A percentile compares a stretch with the other conserved stretches of the same genome.
Conservation (phyloP, 2,888 invertebrate species). For the Drosophila demipolita region DNA sequence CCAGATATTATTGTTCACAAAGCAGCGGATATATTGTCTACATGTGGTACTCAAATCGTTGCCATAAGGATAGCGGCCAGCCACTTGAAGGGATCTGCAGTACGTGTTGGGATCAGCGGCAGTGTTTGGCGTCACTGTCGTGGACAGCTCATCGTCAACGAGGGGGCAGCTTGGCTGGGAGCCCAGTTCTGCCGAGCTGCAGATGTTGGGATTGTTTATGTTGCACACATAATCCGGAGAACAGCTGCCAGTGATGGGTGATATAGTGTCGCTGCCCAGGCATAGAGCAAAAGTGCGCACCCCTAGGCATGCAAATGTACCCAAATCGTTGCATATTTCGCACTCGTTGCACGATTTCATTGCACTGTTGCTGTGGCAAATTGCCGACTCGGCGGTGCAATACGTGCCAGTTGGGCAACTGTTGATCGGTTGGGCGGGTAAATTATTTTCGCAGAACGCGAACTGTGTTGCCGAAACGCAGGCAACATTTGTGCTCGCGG, state of each 20-base stretch:
- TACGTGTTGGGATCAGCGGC: slow-evolving; percentile 30
- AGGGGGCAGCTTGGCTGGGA: slow-evolving; percentile 48
- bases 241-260: slow-evolving; percentile 50
- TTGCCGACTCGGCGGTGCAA: slow-evolving; percentile 40
- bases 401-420: slow-evolving; percentile 43
- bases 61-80: slow-evolving; percentile 70
- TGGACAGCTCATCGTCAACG: slow-evolving; percentile 24
- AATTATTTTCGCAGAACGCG: slow-evolving; percentile 32
- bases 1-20: slow-evolving; percentile 16
- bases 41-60: slow-evolving; percentile 45
- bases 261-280: slow-evolving; percentile 18
- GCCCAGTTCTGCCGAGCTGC: slow-evolving; percentile 27
- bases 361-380: slow-evolving; percentile 23
- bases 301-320: slow-evolving; percentile 58
- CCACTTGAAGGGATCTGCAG: slow-evolving; percentile 34
- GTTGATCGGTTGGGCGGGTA: slow-evolving; percentile 24
- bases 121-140: slow-evolving; percentile 2
- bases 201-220: slow-evolving; percentile 41
- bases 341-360: slow-evolving; percentile 35
- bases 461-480: slow-evolving; percentile 55
- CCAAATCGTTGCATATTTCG: slow-evolving; percentile 30
- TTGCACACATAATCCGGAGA: slow-evolving; percentile 43
- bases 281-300: slow-evolving; percentile 59
- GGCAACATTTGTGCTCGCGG: slow-evolving; percentile 13
- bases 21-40: slow-evolving; percentile 64